phyloP scores from a whole-genome alignment of 1,140 invertebrate genomes.

The Drosophila ananassae region DNA sequence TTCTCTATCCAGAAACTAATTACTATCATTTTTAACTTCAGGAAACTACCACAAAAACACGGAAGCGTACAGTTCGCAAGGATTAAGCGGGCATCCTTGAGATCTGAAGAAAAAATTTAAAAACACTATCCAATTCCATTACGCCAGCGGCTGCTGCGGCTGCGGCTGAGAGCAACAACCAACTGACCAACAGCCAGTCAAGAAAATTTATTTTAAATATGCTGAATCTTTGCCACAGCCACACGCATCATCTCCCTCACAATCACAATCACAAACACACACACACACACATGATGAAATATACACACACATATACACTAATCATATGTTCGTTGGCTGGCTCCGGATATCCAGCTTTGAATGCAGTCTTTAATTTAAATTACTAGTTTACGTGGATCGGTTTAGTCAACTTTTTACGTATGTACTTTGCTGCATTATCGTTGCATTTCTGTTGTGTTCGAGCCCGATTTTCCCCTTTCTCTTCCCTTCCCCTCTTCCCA shows the following conservation, averaged over 20 bases:
- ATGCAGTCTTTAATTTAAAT: constrained; percentile 59
- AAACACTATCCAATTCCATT: constrained; percentile 71
- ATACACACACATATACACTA: constrained; percentile 32
- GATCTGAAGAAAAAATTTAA: constrained; percentile 20
- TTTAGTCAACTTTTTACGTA: constrained; percentile 56
- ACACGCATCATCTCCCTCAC: constrained; percentile 16
- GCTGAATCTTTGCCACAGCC: constrained; percentile 20
- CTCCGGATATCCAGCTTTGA: constrained; percentile 9
- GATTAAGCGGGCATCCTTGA: constrained; percentile 44
- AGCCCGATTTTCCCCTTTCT: constrained; percentile 5
- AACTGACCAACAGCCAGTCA: constrained; percentile 1
- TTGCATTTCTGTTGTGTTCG: constrained; percentile 59
- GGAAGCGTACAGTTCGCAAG: constrained; percentile 76
- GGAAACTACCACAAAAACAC: constrained; percentile 67
- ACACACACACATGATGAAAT: constrained; percentile 8
- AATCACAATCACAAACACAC: constrained; percentile 9
- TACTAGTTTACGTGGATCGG: constrained; percentile 55
- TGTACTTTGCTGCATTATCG: constrained; percentile 61
- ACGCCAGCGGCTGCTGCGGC: constrained; percentile 26
- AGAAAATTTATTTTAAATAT: constrained; percentile 20
- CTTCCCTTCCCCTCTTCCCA: neutral
- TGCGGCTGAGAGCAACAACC: neutral
- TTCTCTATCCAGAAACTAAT: no score
- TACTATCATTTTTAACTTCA: no score
- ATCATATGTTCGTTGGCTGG: constrained; percentile 31